Conservation (phyloP, 2,888 invertebrate genomes). For the Eristalis tenax region DNA sequence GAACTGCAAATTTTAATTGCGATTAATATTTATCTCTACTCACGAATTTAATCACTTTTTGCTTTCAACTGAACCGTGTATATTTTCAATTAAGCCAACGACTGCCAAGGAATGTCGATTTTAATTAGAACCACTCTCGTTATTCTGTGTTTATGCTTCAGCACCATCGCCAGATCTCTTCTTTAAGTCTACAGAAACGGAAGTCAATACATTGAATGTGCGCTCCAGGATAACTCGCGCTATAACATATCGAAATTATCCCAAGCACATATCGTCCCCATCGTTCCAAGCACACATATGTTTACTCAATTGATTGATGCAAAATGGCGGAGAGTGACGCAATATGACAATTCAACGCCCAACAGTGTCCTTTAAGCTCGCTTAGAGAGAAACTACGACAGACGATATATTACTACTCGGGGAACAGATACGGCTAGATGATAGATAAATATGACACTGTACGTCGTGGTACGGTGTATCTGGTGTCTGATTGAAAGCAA, state of each 20-base stretch:
- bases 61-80: slow-evolving; percentile 28
- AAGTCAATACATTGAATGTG: slow-evolving; percentile 49
- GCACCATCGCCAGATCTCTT: neutral
- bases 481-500: slow-evolving; percentile 65
- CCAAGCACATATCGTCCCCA: neutral
- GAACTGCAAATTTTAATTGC: neutral
- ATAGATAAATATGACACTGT: slow-evolving; percentile 65
- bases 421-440: slow-evolving; percentile 54
- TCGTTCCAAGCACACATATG: slow-evolving; percentile 12
- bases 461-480: slow-evolving; percentile 39
- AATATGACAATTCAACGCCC: slow-evolving; percentile 45
- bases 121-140: slow-evolving; percentile 50
- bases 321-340: slow-evolving; percentile 50
- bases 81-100: slow-evolving; percentile 33
- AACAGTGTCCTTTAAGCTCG: slow-evolving; percentile 14
- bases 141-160: slow-evolving; percentile 34
- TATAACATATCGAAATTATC: slow-evolving; percentile 55
- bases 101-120: slow-evolving; percentile 49
- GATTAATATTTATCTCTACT: neutral
- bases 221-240: slow-evolving; percentile 18
- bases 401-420: slow-evolving; percentile 4
- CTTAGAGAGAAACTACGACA: slow-evolving; percentile 10
- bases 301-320: slow-evolving; percentile 69
- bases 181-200: slow-evolving; percentile 11
- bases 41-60: slow-evolving; percentile 20